Evolutionary conservation across 2,888 invertebrate species (phyloP).

Genomic region (Chymomyza fuscimana): DNA sequence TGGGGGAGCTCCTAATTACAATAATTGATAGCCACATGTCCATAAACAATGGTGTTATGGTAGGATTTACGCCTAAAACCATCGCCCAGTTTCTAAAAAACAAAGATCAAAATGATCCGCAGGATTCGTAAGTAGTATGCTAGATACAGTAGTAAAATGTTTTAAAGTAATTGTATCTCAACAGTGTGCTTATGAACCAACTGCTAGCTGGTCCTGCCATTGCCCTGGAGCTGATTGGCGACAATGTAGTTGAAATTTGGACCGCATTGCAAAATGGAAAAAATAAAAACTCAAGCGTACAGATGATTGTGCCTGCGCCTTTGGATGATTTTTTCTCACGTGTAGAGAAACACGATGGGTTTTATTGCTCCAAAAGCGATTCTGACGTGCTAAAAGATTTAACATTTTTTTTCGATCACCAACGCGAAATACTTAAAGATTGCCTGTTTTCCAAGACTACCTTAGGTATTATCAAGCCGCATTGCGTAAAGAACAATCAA

Average conservation of each 20-base stretch:
- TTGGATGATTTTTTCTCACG: conserved; percentile 85
- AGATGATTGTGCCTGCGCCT: conserved; percentile 30
- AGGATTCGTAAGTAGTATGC: conserved; percentile 82
- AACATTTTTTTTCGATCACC: conserved; percentile 83
- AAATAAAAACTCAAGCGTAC: conserved; percentile 10
- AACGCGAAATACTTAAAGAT: conserved; percentile 80
- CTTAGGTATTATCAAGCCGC: conserved; percentile 93
- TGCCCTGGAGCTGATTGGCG: conserved; percentile 76
- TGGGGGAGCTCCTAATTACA: conserved; percentile 87
- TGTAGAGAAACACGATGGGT: conserved; percentile 85
- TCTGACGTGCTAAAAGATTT: conserved; percentile 81
- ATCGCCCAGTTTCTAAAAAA: conserved; percentile 84
- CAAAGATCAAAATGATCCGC: conserved; percentile 81
- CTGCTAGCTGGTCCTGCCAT: conserved; percentile 71
- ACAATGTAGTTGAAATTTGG: conserved; percentile 74
- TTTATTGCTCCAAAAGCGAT: conserved; percentile 84
- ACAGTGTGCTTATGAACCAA: conserved; percentile 72
- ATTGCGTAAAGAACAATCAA: conserved; percentile 87
- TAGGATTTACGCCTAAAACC: conserved; percentile 84
- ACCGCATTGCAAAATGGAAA: background rate
- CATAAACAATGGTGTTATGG: conserved; percentile 87
- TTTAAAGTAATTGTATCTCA: background rate
- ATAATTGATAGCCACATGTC: conserved; percentile 83
- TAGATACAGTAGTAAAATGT: too few species aligned
- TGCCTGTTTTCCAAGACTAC: conserved; percentile 85